phyloP scores from a whole-genome alignment of 2,113 vertebrate genomes.

The Dasyprocta punctata region DNA sequence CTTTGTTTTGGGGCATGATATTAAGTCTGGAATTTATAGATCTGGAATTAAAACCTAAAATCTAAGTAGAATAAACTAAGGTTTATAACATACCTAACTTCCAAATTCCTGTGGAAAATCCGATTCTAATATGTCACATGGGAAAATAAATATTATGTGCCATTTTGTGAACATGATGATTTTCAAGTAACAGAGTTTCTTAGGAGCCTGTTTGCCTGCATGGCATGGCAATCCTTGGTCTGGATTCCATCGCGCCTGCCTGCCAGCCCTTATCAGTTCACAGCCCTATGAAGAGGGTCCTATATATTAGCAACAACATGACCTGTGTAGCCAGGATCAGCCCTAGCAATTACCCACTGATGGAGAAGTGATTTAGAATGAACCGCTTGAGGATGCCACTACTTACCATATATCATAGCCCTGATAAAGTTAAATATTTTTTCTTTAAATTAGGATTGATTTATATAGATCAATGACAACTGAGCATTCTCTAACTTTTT shows the following conservation, averaged over 20 bases:
- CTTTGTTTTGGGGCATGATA: neutral
- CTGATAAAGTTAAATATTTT: neutral
- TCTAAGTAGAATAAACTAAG: neutral
- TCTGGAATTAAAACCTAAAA: slow-evolving; percentile 6
- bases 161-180: neutral
- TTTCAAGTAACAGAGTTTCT: slow-evolving; percentile 10
- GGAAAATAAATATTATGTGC: neutral
- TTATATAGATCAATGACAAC: slow-evolving; percentile 11
- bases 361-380: slow-evolving; percentile 67
- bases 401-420: neutral
- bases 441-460: neutral
- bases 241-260: slow-evolving; percentile 57
- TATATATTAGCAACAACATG: slow-evolving; percentile 58
- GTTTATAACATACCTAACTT: neutral
- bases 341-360: slow-evolving; percentile 20
- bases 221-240: neutral
- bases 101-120: neutral
- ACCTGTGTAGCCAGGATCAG: slow-evolving; percentile 51
- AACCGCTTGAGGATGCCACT: neutral
- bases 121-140: neutral
- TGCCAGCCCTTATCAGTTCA: slow-evolving; percentile 60
- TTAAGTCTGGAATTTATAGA: neutral
- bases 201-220: neutral
- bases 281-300: neutral
- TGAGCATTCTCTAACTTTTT: slow-evolving; percentile 34